phyloP scores from a whole-genome alignment of 2,888 invertebrate genomes.

The Chrysodeixis includens region DNA sequence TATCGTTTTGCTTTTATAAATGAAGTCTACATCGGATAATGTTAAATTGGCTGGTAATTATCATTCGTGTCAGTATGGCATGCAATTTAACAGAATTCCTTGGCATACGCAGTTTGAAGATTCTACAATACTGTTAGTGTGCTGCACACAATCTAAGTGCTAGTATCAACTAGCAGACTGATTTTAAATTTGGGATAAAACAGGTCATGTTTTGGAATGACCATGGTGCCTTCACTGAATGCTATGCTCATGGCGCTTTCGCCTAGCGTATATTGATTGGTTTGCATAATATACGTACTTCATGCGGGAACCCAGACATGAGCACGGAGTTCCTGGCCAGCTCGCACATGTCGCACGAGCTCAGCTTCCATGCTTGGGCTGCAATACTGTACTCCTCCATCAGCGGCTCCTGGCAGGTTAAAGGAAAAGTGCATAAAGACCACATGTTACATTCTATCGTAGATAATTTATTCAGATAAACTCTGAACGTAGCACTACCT shows the following conservation, averaged over 20 bases:
- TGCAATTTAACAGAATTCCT: no score
- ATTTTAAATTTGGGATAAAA: background rate
- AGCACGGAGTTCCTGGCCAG: conserved; percentile 98
- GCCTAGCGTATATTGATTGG: background rate
- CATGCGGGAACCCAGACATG: conserved; percentile 99
- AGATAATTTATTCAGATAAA: no score
- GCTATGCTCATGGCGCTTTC: no score
- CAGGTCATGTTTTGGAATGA: background rate
- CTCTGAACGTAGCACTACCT: no score
- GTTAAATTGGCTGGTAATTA: no score
- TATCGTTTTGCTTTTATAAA: no score
- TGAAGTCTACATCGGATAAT: no score
- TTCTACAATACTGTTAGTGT: no score
- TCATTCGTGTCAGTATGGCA: no score
- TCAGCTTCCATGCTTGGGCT: conserved; percentile 99
- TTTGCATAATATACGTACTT: conserved; percentile 84
- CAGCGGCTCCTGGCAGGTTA: conserved; percentile 93
- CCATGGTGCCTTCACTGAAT: background rate
- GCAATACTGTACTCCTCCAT: conserved; percentile 99
- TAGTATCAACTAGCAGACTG: no score
- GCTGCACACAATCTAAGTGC: no score
- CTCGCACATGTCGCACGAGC: conserved; percentile 99
- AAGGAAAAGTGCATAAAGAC: background rate
- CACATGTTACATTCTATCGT: background rate
- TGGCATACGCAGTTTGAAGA: no score